Evolutionary conservation across 2,113 vertebrate species (phyloP).

Genomic region (Meriones unguiculatus): DNA sequence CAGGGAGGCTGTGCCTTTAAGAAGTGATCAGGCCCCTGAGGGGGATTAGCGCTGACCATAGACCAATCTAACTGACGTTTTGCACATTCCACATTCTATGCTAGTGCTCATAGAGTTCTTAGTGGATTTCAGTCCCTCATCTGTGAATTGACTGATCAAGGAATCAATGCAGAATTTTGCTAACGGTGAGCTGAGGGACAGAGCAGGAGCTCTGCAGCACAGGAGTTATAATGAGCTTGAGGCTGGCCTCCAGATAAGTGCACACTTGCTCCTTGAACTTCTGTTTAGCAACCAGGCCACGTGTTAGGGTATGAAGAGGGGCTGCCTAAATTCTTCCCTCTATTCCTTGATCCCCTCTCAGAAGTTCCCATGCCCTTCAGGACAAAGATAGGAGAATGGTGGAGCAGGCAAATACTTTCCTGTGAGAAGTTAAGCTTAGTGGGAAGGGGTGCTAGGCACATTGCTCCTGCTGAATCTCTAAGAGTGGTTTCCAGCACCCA

Average conservation of each 20-base stretch:
- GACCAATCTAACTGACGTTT: neutral
- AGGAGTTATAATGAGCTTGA: neutral
- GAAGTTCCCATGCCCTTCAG: neutral
- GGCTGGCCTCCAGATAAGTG: neutral
- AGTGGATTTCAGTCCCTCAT: neutral
- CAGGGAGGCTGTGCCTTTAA: neutral
- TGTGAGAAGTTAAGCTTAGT: neutral
- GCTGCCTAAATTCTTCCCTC: neutral
- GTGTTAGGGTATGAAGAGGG: neutral
- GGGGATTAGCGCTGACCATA: neutral
- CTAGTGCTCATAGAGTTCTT: conserved; percentile 18
- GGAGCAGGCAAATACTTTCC: neutral
- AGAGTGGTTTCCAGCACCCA: too few relatives aligned
- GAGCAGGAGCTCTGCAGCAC: neutral
- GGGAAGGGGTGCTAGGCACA: neutral
- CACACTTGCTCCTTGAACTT: neutral
- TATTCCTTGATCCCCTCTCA: neutral
- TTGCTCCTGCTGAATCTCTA: neutral
- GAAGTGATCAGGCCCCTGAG: neutral
- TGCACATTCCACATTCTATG: neutral
- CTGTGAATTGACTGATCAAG: neutral
- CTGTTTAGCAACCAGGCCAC: neutral
- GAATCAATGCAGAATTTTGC: neutral
- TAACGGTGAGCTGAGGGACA: neutral
- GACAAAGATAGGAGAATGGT: fast-evolving